Conservation (phyloP, 1,140 invertebrate species). For the Bombus consobrinus region DNA sequence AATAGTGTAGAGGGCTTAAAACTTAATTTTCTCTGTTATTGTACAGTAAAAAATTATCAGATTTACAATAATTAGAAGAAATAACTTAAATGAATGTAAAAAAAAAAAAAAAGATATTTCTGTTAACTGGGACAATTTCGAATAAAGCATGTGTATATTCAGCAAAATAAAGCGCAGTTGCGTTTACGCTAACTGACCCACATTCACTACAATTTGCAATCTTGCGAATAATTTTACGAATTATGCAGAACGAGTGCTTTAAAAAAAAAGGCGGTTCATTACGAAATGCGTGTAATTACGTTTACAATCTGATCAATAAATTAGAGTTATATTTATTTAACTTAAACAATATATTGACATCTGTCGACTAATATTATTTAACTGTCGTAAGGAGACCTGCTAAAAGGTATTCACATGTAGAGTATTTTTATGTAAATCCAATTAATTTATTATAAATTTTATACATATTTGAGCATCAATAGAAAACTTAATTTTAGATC, state of each 20-base stretch:
- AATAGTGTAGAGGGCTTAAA: background rate
- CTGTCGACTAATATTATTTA: background rate
- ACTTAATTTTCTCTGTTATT: too few relatives aligned
- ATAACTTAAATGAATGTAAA: background rate
- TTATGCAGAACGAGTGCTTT: background rate
- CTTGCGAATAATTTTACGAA: background rate
- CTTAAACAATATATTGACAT: background rate
- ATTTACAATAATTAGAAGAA: background rate
- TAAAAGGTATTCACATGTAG: background rate
- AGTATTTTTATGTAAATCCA: background rate
- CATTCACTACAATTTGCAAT: constrained; percentile 8
- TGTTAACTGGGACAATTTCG: background rate
- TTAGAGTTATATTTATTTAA: background rate
- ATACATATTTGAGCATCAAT: background rate
- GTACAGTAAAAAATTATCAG: too few relatives aligned
- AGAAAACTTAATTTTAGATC: background rate
- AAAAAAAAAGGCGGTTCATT: background rate
- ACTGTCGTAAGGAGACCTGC: too few relatives aligned
- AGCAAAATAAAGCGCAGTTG: background rate
- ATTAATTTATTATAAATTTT: background rate
- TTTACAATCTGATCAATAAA: too few relatives aligned
- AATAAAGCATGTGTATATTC: background rate
- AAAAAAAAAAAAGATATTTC: background rate
- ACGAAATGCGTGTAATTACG: background rate
- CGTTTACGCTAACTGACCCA: background rate